A percentile compares a stretch with the other conserved stretches of the same genome.
Conservation (phyloP, 2,888 invertebrate genomes). For the Helleia helle region DNA sequence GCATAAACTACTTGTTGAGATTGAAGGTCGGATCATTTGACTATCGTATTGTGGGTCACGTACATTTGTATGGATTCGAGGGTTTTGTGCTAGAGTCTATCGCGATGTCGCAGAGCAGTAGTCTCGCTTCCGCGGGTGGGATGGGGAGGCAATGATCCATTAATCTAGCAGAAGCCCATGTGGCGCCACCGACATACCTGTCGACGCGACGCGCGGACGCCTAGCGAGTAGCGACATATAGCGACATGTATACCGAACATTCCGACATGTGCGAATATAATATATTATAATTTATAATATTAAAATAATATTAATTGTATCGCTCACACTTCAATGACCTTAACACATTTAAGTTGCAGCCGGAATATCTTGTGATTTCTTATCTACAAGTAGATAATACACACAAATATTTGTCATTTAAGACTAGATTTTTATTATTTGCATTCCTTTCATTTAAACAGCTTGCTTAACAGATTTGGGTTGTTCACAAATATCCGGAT, state of each 20-base stretch:
- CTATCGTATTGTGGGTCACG: conserved; percentile 55
- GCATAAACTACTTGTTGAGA: conserved; percentile 70
- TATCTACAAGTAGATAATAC: neutral
- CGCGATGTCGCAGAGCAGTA: conserved; percentile 61
- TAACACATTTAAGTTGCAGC: conserved; percentile 18
- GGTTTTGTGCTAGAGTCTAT: too few species aligned
- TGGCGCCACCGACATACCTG: conserved; percentile 78
- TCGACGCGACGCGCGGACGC: conserved; percentile 68
- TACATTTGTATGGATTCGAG: conserved; percentile 18
- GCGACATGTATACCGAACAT: conserved; percentile 54
- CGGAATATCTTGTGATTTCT: conserved; percentile 6
- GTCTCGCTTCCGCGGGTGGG: conserved; percentile 52
- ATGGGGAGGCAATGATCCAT: conserved; percentile 86
- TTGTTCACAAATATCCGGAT: too few species aligned
- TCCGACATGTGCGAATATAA: conserved; percentile 41
- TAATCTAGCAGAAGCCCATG: conserved; percentile 87
- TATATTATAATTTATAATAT: too few species aligned
- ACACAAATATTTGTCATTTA: neutral
- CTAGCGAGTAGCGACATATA: conserved; percentile 64
- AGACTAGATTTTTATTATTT: neutral
- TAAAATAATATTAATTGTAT: too few species aligned
- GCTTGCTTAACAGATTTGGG: too few species aligned
- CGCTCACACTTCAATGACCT: neutral
- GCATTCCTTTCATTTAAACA: too few species aligned
- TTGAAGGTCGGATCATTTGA: conserved; percentile 52